phyloP scores from a whole-genome alignment of 2,797 vertebrate genomes.

The Tachyglossus aculeatus region DNA sequence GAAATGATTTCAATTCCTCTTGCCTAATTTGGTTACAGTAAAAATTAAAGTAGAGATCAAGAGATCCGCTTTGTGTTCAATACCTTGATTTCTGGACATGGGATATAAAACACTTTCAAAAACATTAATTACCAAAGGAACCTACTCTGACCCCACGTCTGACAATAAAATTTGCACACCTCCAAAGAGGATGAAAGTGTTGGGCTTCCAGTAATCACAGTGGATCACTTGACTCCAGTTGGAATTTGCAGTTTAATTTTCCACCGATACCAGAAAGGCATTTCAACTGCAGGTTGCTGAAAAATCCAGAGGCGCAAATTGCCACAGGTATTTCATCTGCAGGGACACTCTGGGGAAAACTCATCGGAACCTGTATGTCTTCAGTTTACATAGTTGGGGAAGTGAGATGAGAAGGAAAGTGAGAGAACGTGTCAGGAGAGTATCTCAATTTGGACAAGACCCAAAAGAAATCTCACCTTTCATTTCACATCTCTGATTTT shows the following conservation, averaged over 20 bases:
- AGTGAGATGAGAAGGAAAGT: constrained; percentile 19
- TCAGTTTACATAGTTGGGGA: constrained; percentile 59
- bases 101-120: constrained; percentile 1
- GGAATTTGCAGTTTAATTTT: constrained; percentile 71
- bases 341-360: constrained; percentile 60
- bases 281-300: constrained; percentile 56
- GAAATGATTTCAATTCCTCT: background rate
- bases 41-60: constrained; percentile 1
- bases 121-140: constrained; percentile 8
- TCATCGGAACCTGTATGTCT: constrained; percentile 36
- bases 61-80: background rate
- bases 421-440: constrained; percentile 27
- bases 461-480: constrained; percentile 63
- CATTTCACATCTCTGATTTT: constrained; percentile 64
- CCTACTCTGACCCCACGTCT: background rate
- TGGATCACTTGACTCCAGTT: constrained; percentile 52
- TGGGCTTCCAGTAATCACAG: constrained; percentile 42
- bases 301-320: constrained; percentile 46
- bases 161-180: constrained; percentile 15
- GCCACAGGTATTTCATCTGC: constrained; percentile 68
- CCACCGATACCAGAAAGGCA: constrained; percentile 50
- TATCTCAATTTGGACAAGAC: constrained; percentile 59
- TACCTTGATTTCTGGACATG: too few relatives aligned
- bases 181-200: constrained; percentile 22
- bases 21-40: background rate